These are phyloP conservation scores for Lithobates sylvaticus DNA, from an alignment of 2,797 vertebrate genomes.

Conservation along the genomic window DNA sequence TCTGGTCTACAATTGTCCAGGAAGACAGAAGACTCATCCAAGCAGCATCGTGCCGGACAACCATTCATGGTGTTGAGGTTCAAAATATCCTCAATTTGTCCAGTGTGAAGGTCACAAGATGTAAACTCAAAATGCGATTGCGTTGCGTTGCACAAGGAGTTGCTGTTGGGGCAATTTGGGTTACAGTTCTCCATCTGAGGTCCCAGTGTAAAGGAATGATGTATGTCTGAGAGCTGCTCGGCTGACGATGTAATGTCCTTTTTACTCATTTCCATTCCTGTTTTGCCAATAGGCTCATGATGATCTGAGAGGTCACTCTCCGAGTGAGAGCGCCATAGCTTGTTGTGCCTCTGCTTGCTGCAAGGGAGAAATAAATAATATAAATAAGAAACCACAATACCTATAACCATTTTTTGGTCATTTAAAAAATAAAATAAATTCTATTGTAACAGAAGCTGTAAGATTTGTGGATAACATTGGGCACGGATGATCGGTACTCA, in stretches of 20 bases:
- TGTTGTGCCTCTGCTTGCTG: constrained; percentile 98
- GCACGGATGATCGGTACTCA: no score
- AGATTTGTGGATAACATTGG: no score
- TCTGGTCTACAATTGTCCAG: constrained; percentile 75
- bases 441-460: no score
- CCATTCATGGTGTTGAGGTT: constrained; percentile 80
- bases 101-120: constrained; percentile 69
- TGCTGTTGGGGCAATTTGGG: constrained; percentile 65
- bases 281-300: constrained; percentile 80
- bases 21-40: constrained; percentile 67
- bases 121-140: constrained; percentile 75
- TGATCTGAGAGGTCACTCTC: constrained; percentile 92
- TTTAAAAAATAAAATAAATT: no score
- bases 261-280: constrained; percentile 82
- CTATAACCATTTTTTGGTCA: neutral
- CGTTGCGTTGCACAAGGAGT: constrained; percentile 68
- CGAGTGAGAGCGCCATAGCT: constrained; percentile 96
- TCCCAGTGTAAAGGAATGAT: constrained; percentile 70
- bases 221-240: constrained; percentile 85
- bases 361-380: neutral
- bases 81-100: constrained; percentile 76
- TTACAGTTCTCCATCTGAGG: constrained; percentile 68
- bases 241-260: constrained; percentile 85
- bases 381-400: neutral
- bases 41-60: constrained; percentile 73